Percentiles rank a stretch among this genome's conserved stretches.
These are phyloP conservation scores for Dynastes hyllus DNA, from an alignment of 2,888 invertebrate species.

Conservation along the genomic window DNA sequence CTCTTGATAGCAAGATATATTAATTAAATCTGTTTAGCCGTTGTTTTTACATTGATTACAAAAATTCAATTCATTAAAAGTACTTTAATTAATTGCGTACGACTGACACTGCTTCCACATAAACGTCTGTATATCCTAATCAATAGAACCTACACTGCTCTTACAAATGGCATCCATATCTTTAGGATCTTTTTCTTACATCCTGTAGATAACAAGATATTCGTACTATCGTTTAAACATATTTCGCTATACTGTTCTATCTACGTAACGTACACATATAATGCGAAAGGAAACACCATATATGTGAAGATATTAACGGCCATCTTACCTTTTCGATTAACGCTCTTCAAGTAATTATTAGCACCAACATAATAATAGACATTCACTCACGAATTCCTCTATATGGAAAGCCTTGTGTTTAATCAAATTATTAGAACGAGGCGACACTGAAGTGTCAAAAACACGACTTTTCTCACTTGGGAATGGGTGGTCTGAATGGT, in stretches of 20 bases:
- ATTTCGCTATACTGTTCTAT: neutral
- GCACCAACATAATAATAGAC: constrained; percentile 53
- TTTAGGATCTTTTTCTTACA: neutral
- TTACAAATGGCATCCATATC: neutral
- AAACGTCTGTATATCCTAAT: neutral
- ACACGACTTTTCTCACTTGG: constrained; percentile 44
- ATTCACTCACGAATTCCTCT: constrained; percentile 48
- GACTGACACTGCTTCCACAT: no score
- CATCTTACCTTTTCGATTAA: constrained; percentile 53
- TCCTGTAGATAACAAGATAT: constrained; percentile 14
- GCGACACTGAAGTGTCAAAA: constrained; percentile 44
- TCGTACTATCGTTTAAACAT: neutral
- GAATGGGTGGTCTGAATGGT: constrained; percentile 32
- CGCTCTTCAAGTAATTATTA: constrained; percentile 53
- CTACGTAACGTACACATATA: neutral
- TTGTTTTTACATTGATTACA: no score
- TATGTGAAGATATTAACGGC: constrained; percentile 44
- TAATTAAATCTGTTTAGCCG: no score
- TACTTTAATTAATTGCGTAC: no score
- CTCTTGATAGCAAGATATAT: no score
- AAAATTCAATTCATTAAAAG: no score
- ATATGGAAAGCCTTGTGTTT: constrained; percentile 42
- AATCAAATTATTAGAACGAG: constrained; percentile 39
- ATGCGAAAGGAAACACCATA: neutral
- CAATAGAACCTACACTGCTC: neutral